Evolutionary conservation across 2,888 invertebrate genomes (phyloP), one percentile per base, ranked within the genome.

Genomic region (Andrena hattorfiana): DNA sequence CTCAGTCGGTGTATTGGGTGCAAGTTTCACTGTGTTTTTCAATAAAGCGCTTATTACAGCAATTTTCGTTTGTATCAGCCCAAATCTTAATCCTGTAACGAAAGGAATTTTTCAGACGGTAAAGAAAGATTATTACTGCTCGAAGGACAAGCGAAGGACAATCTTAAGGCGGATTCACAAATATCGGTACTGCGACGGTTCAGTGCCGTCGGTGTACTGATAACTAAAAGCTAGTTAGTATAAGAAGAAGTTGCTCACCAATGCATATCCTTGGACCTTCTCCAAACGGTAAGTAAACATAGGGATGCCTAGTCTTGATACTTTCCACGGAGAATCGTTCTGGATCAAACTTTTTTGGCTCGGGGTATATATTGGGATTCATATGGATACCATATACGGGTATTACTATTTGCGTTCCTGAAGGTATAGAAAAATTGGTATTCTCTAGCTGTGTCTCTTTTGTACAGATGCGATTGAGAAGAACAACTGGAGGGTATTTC

Each of bases 261-360:
- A 93, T 93, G 62, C 93, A 93, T 70, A 90, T 78, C 77, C 93
- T 84, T 7, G 92, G 92, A 1, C 93, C 93, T 82, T 92, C 91
- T 0, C 92, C 93, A 56, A 93, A 93, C 0, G 93, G 92, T 48
- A 93, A 69, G 81, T 91, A 93, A 3, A 77, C 60, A 62, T 91
- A 92, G 2, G 92, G 81, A 78, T 92, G 90, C 56, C 93, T 87
- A 13, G 72, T 6, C 3, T 90, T 89, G 2, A 88, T 64, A 64
- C 90, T 91, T 71, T 94, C 94, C 6, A 93, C 92, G 23, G 87
- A 89, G 85, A 95, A 95, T 64, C 95, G 90, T 81, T 95, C 95
- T 0, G 95, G 95, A 85, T 95, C 94, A 86, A 95, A 95, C 84
- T 91, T 93, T 0, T 94, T 92, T 0, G 95, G 95, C 20, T 95